Base-by-base conservation (phyloP, 2,888 invertebrate species). In the Adelognathus sp. region DNA sequence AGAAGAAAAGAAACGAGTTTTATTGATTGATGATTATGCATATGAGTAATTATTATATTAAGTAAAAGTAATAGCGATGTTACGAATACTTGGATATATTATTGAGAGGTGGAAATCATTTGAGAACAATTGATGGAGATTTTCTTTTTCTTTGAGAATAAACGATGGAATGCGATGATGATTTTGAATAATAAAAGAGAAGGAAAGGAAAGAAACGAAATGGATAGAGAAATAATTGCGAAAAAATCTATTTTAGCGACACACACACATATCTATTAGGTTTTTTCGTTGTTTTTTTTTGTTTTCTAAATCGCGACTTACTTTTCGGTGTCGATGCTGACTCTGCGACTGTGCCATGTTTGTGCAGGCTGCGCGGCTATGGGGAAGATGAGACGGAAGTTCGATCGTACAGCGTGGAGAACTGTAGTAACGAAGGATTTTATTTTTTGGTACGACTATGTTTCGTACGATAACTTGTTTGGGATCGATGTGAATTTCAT, bases 11-110 rank as follows among this genome's bases (percentile, higher is more conserved):
- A 86, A 85, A 86, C 84, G 82, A 87, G 85, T 89, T 90, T 89
- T 88, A 88, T 88, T 89, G 87, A 88, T 87, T 88, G 86, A 85
- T 88, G 88, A 88, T 89, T 88, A 88, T 86, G 87, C n/a, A 84
- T 86, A 89, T 84, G 86, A 88, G 86, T 89, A 88, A 87, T 88
- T 89, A 89, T 87, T 89, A 86, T 87, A 89, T 88, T 88, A 88
- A 86, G 89, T 88, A 85, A 88, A n/a, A 85, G 81, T 85, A 86
- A 87, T 87, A 75, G 84, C 86, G 86, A 89, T 86, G 85, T 86
- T 88, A 85, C 81, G 84, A 86, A 83, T 77, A 85, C 82, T 86
- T 86, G 84, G 83, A 84, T 85, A 86, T 85, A 86, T 84, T 86
- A 83, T 83, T 81, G 81, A 69, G 66, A 80, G 80, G 78, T 81